phyloP scores from a whole-genome alignment of 2,113 vertebrate species.

The Cololabis saira region DNA sequence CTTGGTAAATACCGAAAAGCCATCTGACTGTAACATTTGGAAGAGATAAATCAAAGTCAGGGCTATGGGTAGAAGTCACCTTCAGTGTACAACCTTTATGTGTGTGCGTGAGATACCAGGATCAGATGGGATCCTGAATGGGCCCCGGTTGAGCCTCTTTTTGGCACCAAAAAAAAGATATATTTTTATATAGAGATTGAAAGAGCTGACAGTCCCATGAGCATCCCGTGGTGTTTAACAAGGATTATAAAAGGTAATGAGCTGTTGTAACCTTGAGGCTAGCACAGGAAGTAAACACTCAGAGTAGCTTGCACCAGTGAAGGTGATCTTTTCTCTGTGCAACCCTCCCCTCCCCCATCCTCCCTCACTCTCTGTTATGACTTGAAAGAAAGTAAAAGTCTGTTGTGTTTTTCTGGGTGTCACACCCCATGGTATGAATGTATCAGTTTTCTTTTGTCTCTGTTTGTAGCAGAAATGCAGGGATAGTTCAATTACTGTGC shows the following conservation, averaged over 20 bases:
- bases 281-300: slow-evolving; percentile 40
- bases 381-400: slow-evolving; percentile 7
- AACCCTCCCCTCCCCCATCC: neutral
- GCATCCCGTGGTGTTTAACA: slow-evolving; percentile 42
- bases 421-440: neutral
- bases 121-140: slow-evolving; percentile 30
- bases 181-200: slow-evolving; percentile 1
- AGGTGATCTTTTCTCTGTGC: slow-evolving; percentile 51
- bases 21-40: slow-evolving; percentile 17
- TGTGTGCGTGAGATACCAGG: slow-evolving; percentile 6
- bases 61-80: slow-evolving; percentile 59
- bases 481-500: slow-evolving; percentile 59
- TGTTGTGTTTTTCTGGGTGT: slow-evolving; percentile 13
- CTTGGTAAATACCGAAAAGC: slow-evolving; percentile 40
- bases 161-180: neutral
- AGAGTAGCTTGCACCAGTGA: slow-evolving; percentile 29
- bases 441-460: slow-evolving; percentile 21
- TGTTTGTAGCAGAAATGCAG: slow-evolving; percentile 18
- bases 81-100: slow-evolving; percentile 41
- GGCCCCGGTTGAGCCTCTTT: slow-evolving; percentile 37
- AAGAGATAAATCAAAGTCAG: slow-evolving; percentile 40
- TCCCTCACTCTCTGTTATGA: neutral
- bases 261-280: slow-evolving; percentile 67
- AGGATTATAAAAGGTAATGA: slow-evolving; percentile 63
- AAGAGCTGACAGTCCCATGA: slow-evolving; percentile 8